Evolutionary conservation across 2,113 vertebrate species (phyloP).

Genomic region (Cacatua alba): DNA sequence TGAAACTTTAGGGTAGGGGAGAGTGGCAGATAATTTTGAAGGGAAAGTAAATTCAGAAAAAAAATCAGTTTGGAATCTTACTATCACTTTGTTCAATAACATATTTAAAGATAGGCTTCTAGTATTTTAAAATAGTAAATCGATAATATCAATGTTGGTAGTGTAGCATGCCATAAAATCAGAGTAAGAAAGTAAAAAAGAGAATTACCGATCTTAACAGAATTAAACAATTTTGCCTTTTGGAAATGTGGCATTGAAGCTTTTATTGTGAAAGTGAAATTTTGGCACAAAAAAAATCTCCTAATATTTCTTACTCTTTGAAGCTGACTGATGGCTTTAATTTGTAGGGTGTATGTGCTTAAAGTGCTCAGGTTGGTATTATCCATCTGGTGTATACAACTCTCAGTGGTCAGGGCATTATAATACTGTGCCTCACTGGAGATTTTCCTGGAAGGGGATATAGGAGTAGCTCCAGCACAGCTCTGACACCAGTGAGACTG

Average conservation of each 20-base stretch:
- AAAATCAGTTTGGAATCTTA: neutral
- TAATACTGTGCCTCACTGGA: conserved; percentile 36
- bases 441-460: conserved; percentile 48
- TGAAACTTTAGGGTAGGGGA: neutral
- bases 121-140: neutral
- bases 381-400: conserved; percentile 59
- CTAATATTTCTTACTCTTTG: conserved; percentile 15
- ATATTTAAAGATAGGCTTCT: neutral
- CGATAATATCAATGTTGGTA: neutral
- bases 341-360: conserved; percentile 46
- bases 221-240: neutral
- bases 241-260: neutral
- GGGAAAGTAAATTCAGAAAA: neutral
- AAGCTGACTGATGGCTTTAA: conserved; percentile 60
- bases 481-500: conserved; percentile 29
- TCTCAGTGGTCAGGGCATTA: conserved; percentile 59
- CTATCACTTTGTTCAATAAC: neutral
- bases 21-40: neutral
- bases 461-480: conserved; percentile 35
- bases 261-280: conserved; percentile 15
- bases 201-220: neutral
- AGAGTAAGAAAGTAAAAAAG: neutral
- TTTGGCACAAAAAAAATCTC: neutral
- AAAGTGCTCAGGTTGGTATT: conserved; percentile 26
- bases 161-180: neutral